A percentile compares a stretch with the other conserved stretches of the same genome.
Conservation (phyloP, 2,113 vertebrate species). For the Phylloscopus trochiloides region DNA sequence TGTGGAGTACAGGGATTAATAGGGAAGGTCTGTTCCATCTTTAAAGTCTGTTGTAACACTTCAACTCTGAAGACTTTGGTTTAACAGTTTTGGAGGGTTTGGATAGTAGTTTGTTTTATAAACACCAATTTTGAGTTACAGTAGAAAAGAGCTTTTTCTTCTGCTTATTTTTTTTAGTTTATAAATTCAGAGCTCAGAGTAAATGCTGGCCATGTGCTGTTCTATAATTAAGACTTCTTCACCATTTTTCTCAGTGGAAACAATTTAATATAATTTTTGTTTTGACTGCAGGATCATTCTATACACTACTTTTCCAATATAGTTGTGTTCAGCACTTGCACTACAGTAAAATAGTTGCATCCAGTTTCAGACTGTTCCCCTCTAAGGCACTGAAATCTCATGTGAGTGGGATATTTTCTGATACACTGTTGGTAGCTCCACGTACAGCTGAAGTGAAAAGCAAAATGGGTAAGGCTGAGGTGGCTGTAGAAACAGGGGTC, state of each 20-base stretch:
- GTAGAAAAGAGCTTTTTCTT: neutral
- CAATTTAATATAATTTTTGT: neutral
- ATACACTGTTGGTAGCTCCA: neutral
- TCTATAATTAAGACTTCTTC: neutral
- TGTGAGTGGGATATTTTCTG: neutral
- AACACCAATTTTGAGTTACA: neutral
- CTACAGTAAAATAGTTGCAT: neutral
- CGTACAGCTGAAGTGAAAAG: neutral
- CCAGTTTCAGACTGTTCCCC: neutral
- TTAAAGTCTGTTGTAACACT: neutral
- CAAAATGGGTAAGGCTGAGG: neutral
- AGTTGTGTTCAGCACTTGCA: neutral
- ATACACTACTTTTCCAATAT: neutral
- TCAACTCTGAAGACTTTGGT: fast-evolving
- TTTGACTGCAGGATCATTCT: neutral
- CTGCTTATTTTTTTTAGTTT: neutral
- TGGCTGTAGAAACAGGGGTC: neutral
- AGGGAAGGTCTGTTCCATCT: neutral
- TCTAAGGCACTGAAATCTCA: neutral
- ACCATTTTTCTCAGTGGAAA: neutral
- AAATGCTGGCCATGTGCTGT: neutral
- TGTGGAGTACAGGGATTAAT: neutral
- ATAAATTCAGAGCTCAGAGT: neutral
- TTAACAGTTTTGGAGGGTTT: neutral
- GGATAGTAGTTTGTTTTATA: neutral